Percentiles rank a stretch among this genome's conserved stretches.
phyloP scores from a whole-genome alignment of 2,113 vertebrate genomes.

The Pholis gunnellus region DNA sequence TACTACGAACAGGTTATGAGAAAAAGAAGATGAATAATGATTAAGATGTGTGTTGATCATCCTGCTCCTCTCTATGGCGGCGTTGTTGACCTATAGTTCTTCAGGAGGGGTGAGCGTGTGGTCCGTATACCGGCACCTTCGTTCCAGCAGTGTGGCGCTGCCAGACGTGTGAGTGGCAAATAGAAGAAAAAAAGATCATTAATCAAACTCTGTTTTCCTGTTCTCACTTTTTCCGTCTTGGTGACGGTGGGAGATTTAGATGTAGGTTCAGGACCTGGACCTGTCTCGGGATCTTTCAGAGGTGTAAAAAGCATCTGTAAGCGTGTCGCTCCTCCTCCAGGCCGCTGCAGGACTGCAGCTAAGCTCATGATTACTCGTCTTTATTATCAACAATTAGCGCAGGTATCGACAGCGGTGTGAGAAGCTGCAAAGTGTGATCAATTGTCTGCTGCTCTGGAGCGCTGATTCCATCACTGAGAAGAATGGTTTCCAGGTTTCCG shows the following conservation, averaged over 20 bases:
- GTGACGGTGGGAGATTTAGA: not conserved
- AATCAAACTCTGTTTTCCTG: conserved; percentile 52
- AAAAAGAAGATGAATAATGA: too few relatives aligned
- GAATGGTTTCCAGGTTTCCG: conserved; percentile 49
- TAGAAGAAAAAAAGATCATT: conserved; percentile 36
- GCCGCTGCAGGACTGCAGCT: conserved; percentile 19
- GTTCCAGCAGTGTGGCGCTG: conserved; percentile 19
- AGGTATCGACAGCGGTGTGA: conserved; percentile 44
- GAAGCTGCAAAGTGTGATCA: conserved; percentile 45
- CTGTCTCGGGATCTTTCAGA: not conserved
- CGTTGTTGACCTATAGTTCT: not conserved
- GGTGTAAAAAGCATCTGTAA: not conserved
- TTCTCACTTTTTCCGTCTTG: conserved; percentile 36
- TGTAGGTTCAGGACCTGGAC: not conserved
- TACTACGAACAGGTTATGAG: not conserved
- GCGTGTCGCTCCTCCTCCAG: conserved; percentile 28
- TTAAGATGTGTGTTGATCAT: not conserved
- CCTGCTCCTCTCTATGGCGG: not conserved
- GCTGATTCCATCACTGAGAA: conserved; percentile 38
- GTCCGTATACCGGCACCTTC: not conserved
- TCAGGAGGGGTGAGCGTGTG: not conserved
- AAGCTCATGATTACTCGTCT: conserved; percentile 15
- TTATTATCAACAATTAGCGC: conserved; percentile 32
- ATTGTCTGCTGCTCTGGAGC: conserved; percentile 24
- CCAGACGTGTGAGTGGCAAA: conserved; percentile 53